Base-by-base conservation (phyloP, 2,113 vertebrate genomes). In the Aspidoscelis tigris region DNA sequence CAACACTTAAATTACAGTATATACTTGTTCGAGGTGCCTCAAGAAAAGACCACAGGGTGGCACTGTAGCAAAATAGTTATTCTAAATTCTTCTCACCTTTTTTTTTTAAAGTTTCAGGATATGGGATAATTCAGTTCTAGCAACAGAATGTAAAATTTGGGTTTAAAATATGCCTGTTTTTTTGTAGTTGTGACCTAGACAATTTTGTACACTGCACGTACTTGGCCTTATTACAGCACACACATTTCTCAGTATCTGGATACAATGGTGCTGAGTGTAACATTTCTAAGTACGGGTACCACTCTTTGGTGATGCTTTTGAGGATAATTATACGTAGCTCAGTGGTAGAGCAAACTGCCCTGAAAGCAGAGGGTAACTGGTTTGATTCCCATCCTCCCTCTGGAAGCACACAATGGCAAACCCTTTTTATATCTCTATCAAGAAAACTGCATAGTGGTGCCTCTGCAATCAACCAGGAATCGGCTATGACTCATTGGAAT, bases 21-120 rank as follows among this genome's bases (percentile, higher is more conserved):
- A 26, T 66, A 43, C 43, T 71, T 44, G 8, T 1, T 16, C 33
- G 65, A 78, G 84, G 72, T 58, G 72, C 78, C 68, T 85, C 82
- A 39, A 7, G 64, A 44, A 65, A 53, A 41, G 20, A 55, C 44
- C 76, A 78, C 43, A 79, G 86, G 80, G 84, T 47, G 1, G 2
- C n/a, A 77, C 44, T 58, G 24, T 26, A 22, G 61, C 21, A 73
- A 69, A 84, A 82, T 61, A 4, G 72, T 50, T 64, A 76, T 39
- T 1, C 69, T n/a, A 84, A 26, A 18, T 47, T 20, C 0, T 74
- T 75, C 43, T 47, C 6, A 47, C 43, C 80, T 61, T 11, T 26
- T 12, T 66, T 73, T 58, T 26, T 39, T 1, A 33, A 73, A 44
- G 14, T 64, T 73, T 73, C 16, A 65, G 71, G 14, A 47, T 10